Percentiles rank a stretch among this genome's conserved stretches.
Conservation (phyloP, 2,888 invertebrate species). For the Opisthograptis luteolata region DNA sequence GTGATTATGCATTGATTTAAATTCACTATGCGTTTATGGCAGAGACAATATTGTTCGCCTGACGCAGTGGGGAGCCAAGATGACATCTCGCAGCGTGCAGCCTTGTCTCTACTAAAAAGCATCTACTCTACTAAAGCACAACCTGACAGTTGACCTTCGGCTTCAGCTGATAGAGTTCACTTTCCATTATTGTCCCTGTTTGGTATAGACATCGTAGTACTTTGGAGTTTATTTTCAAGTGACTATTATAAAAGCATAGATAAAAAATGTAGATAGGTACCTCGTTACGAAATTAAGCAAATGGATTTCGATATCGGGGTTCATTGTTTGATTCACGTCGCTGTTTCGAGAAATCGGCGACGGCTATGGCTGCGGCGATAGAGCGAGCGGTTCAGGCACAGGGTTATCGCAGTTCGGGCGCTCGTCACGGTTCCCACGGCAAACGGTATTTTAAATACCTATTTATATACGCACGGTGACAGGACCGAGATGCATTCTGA, state of each 20-base stretch:
- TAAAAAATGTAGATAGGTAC: constrained; percentile 65
- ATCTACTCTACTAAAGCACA: constrained; percentile 42
- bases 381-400: constrained; percentile 58
- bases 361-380: constrained; percentile 40
- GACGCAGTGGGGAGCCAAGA: constrained; percentile 77
- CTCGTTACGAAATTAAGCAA: constrained; percentile 77
- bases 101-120: constrained; percentile 65
- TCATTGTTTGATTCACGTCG: constrained; percentile 74
- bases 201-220: constrained; percentile 46
- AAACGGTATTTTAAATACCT: constrained; percentile 82
- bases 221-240: constrained; percentile 63
- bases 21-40: constrained; percentile 76
- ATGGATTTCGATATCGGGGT: constrained; percentile 71
- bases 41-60: constrained; percentile 82
- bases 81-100: constrained; percentile 82
- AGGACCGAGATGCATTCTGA: constrained; percentile 77
- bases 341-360: constrained; percentile 17
- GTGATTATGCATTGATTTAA: constrained; percentile 79
- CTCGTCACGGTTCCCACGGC: constrained; percentile 81
- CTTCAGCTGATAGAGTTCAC: constrained; percentile 43
- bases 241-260: constrained; percentile 69
- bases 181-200: constrained; percentile 37
- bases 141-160: constrained; percentile 35
- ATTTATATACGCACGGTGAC: constrained; percentile 78
- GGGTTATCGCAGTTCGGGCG: constrained; percentile 69